phyloP scores from a whole-genome alignment of 2,797 vertebrate genomes.

The Rhinella marina region DNA sequence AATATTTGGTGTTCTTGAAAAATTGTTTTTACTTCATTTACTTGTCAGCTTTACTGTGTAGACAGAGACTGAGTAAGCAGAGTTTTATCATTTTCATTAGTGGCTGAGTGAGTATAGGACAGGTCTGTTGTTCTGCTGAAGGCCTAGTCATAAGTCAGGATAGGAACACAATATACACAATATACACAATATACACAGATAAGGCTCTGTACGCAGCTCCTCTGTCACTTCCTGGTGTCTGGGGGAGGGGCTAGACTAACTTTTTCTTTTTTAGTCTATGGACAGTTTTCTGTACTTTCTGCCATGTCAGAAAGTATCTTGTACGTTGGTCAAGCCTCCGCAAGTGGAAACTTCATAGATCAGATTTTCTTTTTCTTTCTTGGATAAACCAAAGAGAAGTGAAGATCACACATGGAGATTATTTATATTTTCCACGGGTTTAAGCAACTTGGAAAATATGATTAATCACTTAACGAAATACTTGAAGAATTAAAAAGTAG shows the following conservation, averaged over 20 bases:
- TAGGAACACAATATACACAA: not conserved
- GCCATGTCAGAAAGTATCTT: not conserved
- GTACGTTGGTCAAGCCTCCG: not conserved
- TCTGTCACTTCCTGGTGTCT: not conserved
- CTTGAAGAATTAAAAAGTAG: constrained; percentile 38
- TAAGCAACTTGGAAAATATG: not conserved
- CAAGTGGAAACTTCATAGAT: not conserved
- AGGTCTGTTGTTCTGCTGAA: too few species aligned
- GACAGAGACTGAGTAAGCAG: too few species aligned
- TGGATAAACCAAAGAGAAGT: not conserved
- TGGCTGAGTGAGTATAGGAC: too few species aligned
- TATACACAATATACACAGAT: too few species aligned
- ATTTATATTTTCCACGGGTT: constrained; percentile 9
- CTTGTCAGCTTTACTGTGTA: too few species aligned
- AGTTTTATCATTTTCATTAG: too few species aligned
- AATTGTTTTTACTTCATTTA: too few species aligned
- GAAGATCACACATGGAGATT: not conserved
- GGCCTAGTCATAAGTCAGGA: too few species aligned
- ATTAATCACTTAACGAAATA: constrained; percentile 39
- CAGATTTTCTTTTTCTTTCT: not conserved
- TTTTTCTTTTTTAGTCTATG: not conserved
- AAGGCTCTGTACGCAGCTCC: not conserved
- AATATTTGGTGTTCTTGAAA: too few species aligned
- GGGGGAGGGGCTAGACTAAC: not conserved
- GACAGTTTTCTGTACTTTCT: not conserved